Evolutionary conservation across 1,140 invertebrate genomes (phyloP), one percentile per base, ranked within the genome.

Genomic region (Nymphalis io): DNA sequence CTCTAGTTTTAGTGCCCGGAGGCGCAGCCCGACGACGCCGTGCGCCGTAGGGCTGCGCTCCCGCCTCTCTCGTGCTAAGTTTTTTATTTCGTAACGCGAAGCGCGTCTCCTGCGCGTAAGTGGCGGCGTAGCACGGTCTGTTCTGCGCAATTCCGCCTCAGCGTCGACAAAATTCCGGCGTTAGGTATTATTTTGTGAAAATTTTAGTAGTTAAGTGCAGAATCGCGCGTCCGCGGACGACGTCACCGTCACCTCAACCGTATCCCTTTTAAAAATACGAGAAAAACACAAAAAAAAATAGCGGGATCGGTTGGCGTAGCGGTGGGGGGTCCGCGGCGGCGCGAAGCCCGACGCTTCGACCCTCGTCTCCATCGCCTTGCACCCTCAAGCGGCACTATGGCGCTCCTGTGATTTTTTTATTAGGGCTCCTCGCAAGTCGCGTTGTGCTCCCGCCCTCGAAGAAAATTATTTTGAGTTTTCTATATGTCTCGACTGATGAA

Each of bases 131-230:
- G 74, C 70, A 39, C 64, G 66, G 67, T 63, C 51, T 18, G 39
- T 51, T 15, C 67, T 75, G 46, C 13, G 79, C 74, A 75, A 63
- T 76, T 74, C 27, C 76, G 78, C 68, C 69, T 69, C 74, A 72
- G 76, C 82, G 81, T 75, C 80, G 77, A 81, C 85, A 72, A 90
- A 90, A 89, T 90, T 90, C 85, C 85, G 87, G 87, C 85, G 87
- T 88, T 89, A 90, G 87, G 85, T 90, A 89, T 89, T 90, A 90
- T 90, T 90, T 89, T 88, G 83, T 81, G 84, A 88, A 89, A 90
- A 89, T 89, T 90, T 88, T 90, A 89, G 88, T 88, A 85, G 82
- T 65, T 90, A 90, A 90, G 88, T 75, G 76, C 71, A 76, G 77
- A 71, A 51, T 18, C 79, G 71, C 68, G 71, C 51, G 60, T 48